phyloP scores from a whole-genome alignment of 2,797 vertebrate genomes.

The Onychomys arenicola region DNA sequence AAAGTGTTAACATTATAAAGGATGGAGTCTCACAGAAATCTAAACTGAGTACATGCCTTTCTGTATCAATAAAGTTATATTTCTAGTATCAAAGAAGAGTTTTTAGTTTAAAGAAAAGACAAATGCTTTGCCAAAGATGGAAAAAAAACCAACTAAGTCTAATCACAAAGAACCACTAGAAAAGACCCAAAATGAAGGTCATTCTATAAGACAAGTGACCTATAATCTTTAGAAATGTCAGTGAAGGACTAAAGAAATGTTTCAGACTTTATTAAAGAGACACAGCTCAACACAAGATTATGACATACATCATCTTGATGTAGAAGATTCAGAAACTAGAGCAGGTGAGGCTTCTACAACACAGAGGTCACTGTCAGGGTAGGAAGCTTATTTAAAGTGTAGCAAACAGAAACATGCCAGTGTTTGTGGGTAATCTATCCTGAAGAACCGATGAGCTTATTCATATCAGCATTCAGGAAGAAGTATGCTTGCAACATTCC shows the following conservation, averaged over 20 bases:
- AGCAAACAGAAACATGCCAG: neutral
- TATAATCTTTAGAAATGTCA: neutral
- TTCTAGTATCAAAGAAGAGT: neutral
- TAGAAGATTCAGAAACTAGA: neutral
- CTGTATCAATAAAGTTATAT: conserved; percentile 33
- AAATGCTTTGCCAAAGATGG: neutral
- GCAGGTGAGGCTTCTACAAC: neutral
- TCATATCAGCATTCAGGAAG: neutral
- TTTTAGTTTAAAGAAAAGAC: conserved; percentile 4
- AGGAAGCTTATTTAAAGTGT: neutral
- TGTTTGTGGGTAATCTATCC: neutral
- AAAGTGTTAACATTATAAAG: neutral
- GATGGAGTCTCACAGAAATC: neutral
- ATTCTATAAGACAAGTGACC: neutral
- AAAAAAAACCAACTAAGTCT: neutral
- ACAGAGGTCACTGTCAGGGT: neutral
- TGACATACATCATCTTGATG: neutral
- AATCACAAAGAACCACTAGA: neutral
- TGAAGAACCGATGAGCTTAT: neutral
- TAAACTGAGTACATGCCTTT: neutral
- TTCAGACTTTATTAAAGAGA: neutral
- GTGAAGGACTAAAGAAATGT: neutral
- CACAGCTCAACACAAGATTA: neutral
- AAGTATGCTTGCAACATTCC: neutral
- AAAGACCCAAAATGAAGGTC: neutral